Base-by-base conservation (phyloP, 2,113 vertebrate species). In the Hucho hucho region DNA sequence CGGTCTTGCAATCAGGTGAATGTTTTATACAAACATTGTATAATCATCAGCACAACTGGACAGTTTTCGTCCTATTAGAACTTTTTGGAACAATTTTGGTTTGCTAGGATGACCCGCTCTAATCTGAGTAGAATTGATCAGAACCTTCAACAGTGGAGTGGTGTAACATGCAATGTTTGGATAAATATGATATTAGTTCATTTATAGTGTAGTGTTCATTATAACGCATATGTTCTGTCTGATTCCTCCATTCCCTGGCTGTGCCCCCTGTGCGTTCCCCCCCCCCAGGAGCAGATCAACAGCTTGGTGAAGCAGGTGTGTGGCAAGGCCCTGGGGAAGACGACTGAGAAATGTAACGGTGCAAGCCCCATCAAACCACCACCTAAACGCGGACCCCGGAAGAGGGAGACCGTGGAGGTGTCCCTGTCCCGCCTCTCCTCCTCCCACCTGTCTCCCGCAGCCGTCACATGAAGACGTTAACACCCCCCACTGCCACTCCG, bases 271-370 rank as follows among this genome's bases (percentile, higher is more conserved):
- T 75, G 3, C 14, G 14, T 16, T 37, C 6, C 5, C 32, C 37
- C 37, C 37, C 70, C 16, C 26, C 26, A 99, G 98, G 97, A 98
- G 89, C 97, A 99, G 91, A 98, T 99, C 80, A 95, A 96, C 92
- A 97, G 93, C 87, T 89, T 99, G 90, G 97, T 98, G 92, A 97
- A 95, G 92, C 96, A 98, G 90, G 97, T 99, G 89, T 97, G 96
- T 76, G 96, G 96, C 75, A 96, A 97, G 87, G 97, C 95, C 83
- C 90, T 94, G 87, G 89, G 93, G 76, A 98, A 95, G 88, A 96
- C 92, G 81, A 64, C 66, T 0, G 69, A 83, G 91, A 89, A 92
- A 79, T 96, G 95, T 88, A 95, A 94, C 80, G 93, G 93, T 90
- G 88, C 95, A 83, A 88, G 81, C 76, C 86, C 89, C 24, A 89